These are phyloP conservation scores for Tineola bisselliella DNA, from an alignment of 2,888 invertebrate genomes.

Conservation along the genomic window DNA sequence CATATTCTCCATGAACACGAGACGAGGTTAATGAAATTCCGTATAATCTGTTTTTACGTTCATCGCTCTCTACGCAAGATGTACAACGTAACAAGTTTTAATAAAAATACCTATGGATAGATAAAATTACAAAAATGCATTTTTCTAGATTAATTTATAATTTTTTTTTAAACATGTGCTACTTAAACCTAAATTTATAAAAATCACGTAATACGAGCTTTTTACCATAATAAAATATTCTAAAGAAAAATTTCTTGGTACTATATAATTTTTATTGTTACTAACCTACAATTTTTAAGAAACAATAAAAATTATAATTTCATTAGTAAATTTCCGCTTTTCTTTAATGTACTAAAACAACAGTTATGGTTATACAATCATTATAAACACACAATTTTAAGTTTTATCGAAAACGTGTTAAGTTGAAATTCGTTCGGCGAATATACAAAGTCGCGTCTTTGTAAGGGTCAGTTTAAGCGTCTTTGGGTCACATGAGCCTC, in stretches of 20 bases:
- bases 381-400: background rate
- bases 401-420: background rate
- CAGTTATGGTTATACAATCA: background rate
- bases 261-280: no score
- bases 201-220: no score
- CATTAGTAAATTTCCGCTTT: background rate
- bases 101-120: background rate
- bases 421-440: background rate
- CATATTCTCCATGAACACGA: background rate
- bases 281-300: background rate
- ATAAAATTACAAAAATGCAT: no score
- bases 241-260: no score
- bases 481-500: background rate
- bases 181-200: no score
- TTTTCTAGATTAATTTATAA: no score
- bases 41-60: background rate
- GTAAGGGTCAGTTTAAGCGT: slow-evolving; percentile 2
- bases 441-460: background rate
- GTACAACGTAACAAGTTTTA: background rate
- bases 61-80: background rate
- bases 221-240: no score
- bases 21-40: background rate
- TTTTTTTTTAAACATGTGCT: no score
- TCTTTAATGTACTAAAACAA: background rate
- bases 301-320: slow-evolving; percentile 4